phyloP scores from a whole-genome alignment of 2,888 invertebrate species.

The Leuctra nigra region DNA sequence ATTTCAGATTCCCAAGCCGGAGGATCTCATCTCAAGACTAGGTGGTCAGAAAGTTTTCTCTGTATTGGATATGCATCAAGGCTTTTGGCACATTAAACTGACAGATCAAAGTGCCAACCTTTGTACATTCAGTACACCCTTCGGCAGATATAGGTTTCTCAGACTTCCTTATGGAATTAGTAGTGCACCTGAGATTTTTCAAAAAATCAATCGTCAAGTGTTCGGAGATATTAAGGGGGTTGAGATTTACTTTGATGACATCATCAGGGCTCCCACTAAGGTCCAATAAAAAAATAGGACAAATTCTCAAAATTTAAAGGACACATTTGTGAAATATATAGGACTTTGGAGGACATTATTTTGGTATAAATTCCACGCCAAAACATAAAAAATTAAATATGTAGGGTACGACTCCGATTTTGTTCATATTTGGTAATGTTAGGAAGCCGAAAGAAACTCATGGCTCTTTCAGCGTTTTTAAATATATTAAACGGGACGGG shows the following conservation, averaged over 20 bases:
- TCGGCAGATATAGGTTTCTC: conserved; percentile 19
- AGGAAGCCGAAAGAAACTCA: too few species aligned
- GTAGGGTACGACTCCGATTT: too few species aligned
- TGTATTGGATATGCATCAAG: conserved; percentile 23
- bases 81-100: conserved; percentile 19
- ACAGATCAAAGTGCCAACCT: conserved; percentile 13
- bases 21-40: background rate
- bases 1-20: background rate
- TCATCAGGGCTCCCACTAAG: too few species aligned
- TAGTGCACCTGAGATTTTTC: conserved; percentile 24
- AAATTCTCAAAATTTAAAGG: too few species aligned
- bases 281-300: too few species aligned
- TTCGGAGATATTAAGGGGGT: conserved; percentile 24
- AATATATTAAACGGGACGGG: too few species aligned
- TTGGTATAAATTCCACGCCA: too few species aligned
- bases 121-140: conserved; percentile 23
- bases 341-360: too few species aligned
- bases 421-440: too few species aligned
- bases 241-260: conserved; percentile 22
- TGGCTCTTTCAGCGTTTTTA: too few species aligned
- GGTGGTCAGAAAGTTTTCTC: background rate
- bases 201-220: conserved; percentile 16
- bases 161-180: conserved; percentile 24
- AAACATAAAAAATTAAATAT: too few species aligned
- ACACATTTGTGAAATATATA: too few species aligned